These are phyloP conservation scores for Dryobates pubescens DNA, from an alignment of 2,797 vertebrate genomes.

Conservation along the genomic window DNA sequence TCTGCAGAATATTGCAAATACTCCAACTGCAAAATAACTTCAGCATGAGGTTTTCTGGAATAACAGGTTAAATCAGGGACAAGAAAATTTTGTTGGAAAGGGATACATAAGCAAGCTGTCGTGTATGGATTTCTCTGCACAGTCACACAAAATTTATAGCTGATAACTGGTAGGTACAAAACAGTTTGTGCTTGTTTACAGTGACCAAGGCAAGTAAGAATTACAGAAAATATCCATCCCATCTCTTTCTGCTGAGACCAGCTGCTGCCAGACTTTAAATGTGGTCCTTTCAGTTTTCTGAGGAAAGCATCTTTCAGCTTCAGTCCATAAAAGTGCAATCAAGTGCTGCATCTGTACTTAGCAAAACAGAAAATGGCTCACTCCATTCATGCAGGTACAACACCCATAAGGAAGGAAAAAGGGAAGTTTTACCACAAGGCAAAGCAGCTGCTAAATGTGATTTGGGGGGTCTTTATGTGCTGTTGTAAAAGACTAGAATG, in stretches of 20 bases:
- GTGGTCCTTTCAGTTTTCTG: not conserved
- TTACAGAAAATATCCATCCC: not conserved
- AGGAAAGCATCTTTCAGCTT: not conserved
- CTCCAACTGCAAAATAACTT: too few relatives aligned
- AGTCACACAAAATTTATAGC: not conserved
- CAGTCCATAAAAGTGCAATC: not conserved
- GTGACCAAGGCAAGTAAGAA: not conserved
- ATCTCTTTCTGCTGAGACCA: not conserved
- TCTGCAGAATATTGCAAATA: not conserved
- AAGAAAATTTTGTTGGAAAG: not conserved
- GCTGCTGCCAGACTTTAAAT: not conserved
- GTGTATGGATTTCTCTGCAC: not conserved
- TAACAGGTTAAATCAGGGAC: not conserved
- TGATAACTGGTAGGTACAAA: not conserved
- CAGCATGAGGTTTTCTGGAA: not conserved
- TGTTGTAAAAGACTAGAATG: not conserved
- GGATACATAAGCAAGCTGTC: fast-evolving
- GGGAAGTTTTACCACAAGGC: not conserved
- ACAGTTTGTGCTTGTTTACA: not conserved
- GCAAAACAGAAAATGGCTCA: not conserved
- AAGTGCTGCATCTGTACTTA: not conserved
- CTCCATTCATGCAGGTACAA: not conserved
- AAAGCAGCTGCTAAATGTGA: not conserved
- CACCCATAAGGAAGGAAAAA: not conserved
- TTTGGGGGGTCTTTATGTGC: not conserved